Percentiles rank a stretch among this genome's conserved stretches.
phyloP scores from a whole-genome alignment of 2,113 vertebrate genomes.

The Carlito syrichta region DNA sequence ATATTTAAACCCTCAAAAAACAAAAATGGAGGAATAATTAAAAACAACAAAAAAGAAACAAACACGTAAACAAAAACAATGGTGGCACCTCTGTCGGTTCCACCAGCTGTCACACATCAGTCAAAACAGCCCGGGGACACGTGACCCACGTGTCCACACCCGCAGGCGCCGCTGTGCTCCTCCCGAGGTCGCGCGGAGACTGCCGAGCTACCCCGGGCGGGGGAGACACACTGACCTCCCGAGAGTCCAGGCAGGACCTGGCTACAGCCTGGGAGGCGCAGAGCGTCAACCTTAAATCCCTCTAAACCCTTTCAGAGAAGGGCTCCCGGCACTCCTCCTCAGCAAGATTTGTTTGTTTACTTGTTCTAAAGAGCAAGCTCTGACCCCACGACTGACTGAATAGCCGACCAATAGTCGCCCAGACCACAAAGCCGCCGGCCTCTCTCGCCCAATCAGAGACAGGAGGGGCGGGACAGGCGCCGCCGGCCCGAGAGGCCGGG shows the following conservation, averaged over 20 bases:
- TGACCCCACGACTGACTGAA: neutral
- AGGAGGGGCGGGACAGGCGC: neutral
- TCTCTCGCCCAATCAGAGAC: slow-evolving; percentile 34
- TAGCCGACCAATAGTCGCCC: neutral
- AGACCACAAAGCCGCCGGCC: neutral
- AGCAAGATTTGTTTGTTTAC: slow-evolving; percentile 74
- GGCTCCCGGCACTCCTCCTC: neutral
- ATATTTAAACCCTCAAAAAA: too few species aligned
- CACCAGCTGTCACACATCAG: neutral
- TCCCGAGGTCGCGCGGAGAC: too few species aligned
- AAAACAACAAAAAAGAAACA: too few species aligned
- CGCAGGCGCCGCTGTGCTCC: too few species aligned
- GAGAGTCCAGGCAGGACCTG: neutral
- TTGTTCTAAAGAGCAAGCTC: slow-evolving; percentile 33
- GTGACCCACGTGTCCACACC: neutral
- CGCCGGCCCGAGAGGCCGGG: neutral
- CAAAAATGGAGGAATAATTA: too few species aligned
- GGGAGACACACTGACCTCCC: neutral
- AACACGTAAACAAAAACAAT: too few species aligned
- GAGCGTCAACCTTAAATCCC: neutral
- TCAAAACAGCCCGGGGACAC: neutral
- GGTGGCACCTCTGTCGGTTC: too few species aligned
- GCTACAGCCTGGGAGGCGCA: too few species aligned
- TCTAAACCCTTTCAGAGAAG: slow-evolving; percentile 15
- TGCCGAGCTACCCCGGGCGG: too few species aligned